Base-by-base conservation (phyloP, 2,797 vertebrate species). In the Malurus leucopterus region DNA sequence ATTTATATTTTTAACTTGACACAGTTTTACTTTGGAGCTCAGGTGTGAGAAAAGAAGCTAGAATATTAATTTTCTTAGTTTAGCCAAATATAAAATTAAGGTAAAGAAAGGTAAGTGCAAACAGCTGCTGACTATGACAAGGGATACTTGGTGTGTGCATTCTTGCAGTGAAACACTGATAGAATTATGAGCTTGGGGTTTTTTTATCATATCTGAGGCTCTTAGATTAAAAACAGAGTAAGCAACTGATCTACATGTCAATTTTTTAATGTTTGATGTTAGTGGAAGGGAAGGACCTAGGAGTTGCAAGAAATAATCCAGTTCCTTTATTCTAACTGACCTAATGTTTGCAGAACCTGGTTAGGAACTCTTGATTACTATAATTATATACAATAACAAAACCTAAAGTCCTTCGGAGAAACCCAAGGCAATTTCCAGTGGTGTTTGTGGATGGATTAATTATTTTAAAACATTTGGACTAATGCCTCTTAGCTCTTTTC, bases 361-460 rank as follows among this genome's bases (percentile, higher is more conserved):
- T 63, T 85, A 78, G 76, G 55, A 91, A 13, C 51, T 75, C 83
- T 57, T 89, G 73, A 53, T 81, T 84, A 18, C 63, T 89, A 2
- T 80, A 91, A 86, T 93, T 91, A 44, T 13, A 18, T 61, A 29
- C 29, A 89, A 34, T 78, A 93, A 61, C 55, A 81, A 72, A 90
- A 74, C 69, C 69, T 87, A 0, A 73, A 67, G 38, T 87, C 34
- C 38, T 70, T 90, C 86, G 49, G 73, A 86, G 72, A 85, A 86
- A 75, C 84, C 53, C 32, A 78, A 46, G 89, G 84, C 63, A 65
- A 65, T 90, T 94, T 91, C 49, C 53, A 83, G 76, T 73, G 59
- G 67, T 92, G 79, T 87, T 87, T 91, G 84, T 91, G 86, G 82
- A 90, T 67, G 67, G 71, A 75, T 78, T 92, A 91, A 93, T 89